Base-by-base conservation (phyloP, 2,888 invertebrate species). In the Periphyllus acericola region DNA sequence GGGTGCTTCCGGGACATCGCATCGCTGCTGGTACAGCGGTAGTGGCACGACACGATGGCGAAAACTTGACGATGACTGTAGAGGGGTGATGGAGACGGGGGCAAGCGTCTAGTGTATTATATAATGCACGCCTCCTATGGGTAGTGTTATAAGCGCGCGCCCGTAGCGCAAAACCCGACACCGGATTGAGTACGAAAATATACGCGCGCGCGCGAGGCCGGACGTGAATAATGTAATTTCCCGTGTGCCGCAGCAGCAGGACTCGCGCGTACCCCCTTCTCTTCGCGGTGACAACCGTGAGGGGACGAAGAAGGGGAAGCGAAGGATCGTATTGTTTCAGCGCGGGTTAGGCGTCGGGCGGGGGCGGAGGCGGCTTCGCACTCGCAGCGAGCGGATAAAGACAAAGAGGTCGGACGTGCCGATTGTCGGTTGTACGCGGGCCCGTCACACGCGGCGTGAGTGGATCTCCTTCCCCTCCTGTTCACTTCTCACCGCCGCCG, bases 331-430 rank as follows among this genome's bases (percentile, higher is more conserved):
- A 60, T 60, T 60, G 60, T 60, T 60, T 21, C 60, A 8, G 75
- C 25, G 25, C 75, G 46, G 46, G 46, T 46, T 14, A 46, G 40
- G 1, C 9, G 71, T 40, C n/a, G 75, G 34, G 46, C 9, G 52
- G 14, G 40, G n/a, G 6, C 0, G n/a, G 17, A 8, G 1, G 68
- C 25, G 40, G 81, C 36, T 36, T 29, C 29, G 34, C 3, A 29
- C 40, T 36, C 46, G 46, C 8, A 36, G 46, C 25, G 46, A 9
- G 83, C 55, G 40, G 81, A 76, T 68, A 34, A 52, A 72, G 80
- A 86, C 86, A 86, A 86, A 86, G 86, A 86, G 86, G 86, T 86
- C 86, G 86, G 86, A 86, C 86, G 86, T 86, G 86, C 86, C 86
- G 86, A 86, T 86, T 80, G 86, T 34, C 86, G 78, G 55, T 60